Evolutionary conservation across 2,888 invertebrate species (phyloP).

Genomic region (Noctua janthina): DNA sequence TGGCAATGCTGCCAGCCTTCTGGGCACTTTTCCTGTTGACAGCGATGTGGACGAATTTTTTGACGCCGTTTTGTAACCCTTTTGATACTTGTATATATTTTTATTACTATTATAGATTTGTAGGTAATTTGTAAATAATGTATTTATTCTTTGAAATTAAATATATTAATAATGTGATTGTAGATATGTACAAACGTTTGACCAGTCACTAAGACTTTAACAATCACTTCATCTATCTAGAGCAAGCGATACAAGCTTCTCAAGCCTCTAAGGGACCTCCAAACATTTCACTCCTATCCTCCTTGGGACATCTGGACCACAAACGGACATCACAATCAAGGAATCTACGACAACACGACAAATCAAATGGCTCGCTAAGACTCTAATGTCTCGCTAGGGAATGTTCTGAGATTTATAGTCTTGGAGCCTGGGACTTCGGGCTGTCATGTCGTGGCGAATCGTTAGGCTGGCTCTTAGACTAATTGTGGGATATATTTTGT

Average conservation of each 20-base stretch:
- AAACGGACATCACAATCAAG: conserved; percentile 39
- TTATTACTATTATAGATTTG: too few relatives aligned
- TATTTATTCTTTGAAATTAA: too few relatives aligned
- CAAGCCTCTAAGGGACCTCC: not conserved
- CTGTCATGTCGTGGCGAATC: conserved; percentile 37
- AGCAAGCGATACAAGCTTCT: not conserved
- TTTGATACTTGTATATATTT: too few relatives aligned
- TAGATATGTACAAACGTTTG: not conserved
- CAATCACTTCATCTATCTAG: conserved; percentile 1
- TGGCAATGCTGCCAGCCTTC: too few relatives aligned
- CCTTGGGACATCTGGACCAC: conserved; percentile 28
- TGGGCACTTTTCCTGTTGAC: too few relatives aligned
- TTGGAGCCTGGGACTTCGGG: conserved; percentile 30
- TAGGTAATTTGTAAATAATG: too few relatives aligned
- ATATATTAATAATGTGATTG: too few relatives aligned
- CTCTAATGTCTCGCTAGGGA: conserved; percentile 53
- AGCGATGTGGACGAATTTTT: too few relatives aligned
- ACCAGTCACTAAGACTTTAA: not conserved
- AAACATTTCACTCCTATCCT: conserved; percentile 35
- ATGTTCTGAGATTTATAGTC: conserved; percentile 56
- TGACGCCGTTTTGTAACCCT: too few relatives aligned
- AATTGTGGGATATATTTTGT: conserved; percentile 50
- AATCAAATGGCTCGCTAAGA: conserved; percentile 56
- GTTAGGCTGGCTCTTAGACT: conserved; percentile 46
- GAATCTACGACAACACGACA: conserved; percentile 42